Evolutionary conservation across 2,797 vertebrate species (phyloP).

Genomic region (Labroides dimidiatus): DNA sequence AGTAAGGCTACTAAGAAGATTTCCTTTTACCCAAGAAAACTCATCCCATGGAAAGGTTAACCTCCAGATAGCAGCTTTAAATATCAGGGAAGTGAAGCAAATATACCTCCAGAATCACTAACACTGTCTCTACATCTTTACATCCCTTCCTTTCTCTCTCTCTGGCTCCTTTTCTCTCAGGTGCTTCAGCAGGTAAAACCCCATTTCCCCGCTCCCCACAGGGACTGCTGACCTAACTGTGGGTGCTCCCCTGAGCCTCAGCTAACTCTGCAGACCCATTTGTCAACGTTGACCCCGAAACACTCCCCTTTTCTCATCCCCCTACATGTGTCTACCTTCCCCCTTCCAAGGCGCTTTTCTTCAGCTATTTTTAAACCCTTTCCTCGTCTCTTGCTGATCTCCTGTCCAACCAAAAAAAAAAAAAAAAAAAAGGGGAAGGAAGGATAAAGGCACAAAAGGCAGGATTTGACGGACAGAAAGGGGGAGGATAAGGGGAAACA

Average conservation of each 20-base stretch:
- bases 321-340: conserved; percentile 42
- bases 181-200: conserved; percentile 76
- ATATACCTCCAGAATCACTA: conserved; percentile 5
- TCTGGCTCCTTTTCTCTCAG: conserved; percentile 46
- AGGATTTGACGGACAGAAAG: conserved; percentile 43
- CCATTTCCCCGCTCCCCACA: conserved; percentile 66
- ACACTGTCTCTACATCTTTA: neutral
- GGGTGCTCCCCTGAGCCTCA: conserved; percentile 73
- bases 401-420: conserved; percentile 28
- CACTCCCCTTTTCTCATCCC: conserved; percentile 43
- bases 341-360: conserved; percentile 30
- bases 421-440: neutral
- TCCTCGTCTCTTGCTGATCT: conserved; percentile 40
- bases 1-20: no score
- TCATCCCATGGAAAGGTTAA: conserved; percentile 4
- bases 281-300: conserved; percentile 86
- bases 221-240: conserved; percentile 82
- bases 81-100: conserved; percentile 18
- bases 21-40: no score
- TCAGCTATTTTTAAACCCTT: conserved; percentile 71
- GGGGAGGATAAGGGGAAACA: conserved; percentile 32
- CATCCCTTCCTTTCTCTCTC: conserved; percentile 23
- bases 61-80: conserved; percentile 31
- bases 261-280: conserved; percentile 82
- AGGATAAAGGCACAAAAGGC: conserved; percentile 33